These are phyloP conservation scores for Ornithorhynchus anatinus DNA, from an alignment of 2,113 vertebrate genomes.

Conservation along the genomic window DNA sequence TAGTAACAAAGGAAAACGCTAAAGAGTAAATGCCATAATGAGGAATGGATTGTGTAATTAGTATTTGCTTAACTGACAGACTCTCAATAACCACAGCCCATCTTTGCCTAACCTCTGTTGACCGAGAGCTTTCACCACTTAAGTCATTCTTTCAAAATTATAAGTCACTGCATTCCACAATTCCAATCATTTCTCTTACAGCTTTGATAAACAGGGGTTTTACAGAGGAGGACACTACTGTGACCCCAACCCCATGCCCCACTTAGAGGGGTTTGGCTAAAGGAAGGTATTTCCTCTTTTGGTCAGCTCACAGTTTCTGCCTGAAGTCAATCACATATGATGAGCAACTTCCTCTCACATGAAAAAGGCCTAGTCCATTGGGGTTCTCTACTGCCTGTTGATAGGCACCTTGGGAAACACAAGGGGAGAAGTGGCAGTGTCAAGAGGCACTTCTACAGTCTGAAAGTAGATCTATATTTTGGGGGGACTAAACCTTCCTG, in stretches of 20 bases:
- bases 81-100: conserved; percentile 55
- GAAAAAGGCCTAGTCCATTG: no score
- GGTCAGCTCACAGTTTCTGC: no score
- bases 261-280: no score
- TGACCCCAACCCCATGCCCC: conserved; percentile 12
- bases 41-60: conserved; percentile 66
- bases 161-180: conserved; percentile 43
- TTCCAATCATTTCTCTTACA: conserved; percentile 25
- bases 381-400: no score
- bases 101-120: conserved; percentile 62
- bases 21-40: conserved; percentile 62
- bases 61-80: conserved; percentile 64
- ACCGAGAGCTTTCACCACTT: conserved; percentile 65
- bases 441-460: no score
- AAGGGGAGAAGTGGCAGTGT: no score
- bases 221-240: conserved; percentile 18
- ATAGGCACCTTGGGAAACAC: no score
- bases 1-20: conserved; percentile 42
- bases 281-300: no score
- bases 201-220: conserved; percentile 36
- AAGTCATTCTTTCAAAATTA: conserved; percentile 37
- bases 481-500: no score
- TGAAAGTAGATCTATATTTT: no score
- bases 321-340: no score
- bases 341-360: no score